Evolutionary conservation across 2,888 invertebrate genomes (phyloP), one percentile per base, ranked within the genome.

Genomic region (Geophilus truncorum): DNA sequence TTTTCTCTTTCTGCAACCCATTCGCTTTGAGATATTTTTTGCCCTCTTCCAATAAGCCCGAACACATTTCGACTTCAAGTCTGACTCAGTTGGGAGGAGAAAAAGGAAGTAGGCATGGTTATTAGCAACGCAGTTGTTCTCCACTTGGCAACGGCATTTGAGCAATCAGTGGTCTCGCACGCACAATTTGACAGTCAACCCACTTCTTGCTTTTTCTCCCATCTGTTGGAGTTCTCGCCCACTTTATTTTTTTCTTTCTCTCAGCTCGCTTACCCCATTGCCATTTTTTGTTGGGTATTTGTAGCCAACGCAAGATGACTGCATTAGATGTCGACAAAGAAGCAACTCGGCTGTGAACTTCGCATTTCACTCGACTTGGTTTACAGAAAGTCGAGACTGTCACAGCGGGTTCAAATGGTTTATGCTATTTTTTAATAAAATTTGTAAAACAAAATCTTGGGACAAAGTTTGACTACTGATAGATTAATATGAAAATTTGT

Each of bases 1-100:
- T 15, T 79, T 21, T 80, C 80, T 80, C 80, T 80, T 28, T 45
- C 57, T 21, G 5, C 57, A 57, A 6, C n/a, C 23, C 23, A 57
- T 57, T 57, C 12, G 12, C 23, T 21, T 21, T 18, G 4, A 57
- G 23, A 23, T 6, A 10, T 57, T 57, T 57, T 57, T 21, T 57
- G 1, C 12, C 23, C 12, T 6, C 23, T 23, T 57, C 57, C 21
- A 57, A 21, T 57, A 57, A 57, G 4, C 57, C 57, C 21, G 57
- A 57, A 57, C 57, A 23, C 21, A 57, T 57, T 57, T 57, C 57
- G 57, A 57, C 57, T 57, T 21, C 57, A 57, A 57, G 21, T 57
- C 57, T 23, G 21, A 57, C 57, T 57, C 57, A 57, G 23, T 57
- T 57, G 18, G 57, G 57, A 23, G 21, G 57, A 12, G 45, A 4